Percentiles rank a stretch among this genome's conserved stretches.
Evolutionary conservation across 2,888 invertebrate species (phyloP).

Genomic region (Belgica antarctica): DNA sequence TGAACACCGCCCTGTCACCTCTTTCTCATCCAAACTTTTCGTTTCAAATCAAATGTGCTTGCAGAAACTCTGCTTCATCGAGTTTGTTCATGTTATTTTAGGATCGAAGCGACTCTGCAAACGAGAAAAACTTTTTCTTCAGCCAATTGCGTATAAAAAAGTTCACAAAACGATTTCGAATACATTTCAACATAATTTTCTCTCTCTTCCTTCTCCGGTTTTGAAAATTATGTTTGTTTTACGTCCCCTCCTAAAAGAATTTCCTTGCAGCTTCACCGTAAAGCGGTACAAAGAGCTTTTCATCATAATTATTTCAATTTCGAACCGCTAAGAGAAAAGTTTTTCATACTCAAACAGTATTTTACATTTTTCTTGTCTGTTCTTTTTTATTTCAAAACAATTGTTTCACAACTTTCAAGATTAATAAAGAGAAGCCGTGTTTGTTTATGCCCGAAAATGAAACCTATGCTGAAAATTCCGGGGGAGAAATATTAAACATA

Average conservation of each 20-base stretch:
- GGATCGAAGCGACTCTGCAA: neutral
- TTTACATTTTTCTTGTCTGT: no score
- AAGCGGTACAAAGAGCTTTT: neutral
- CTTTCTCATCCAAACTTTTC: no score
- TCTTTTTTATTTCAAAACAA: neutral
- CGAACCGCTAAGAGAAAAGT: slow-evolving; percentile 10
- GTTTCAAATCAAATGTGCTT: no score
- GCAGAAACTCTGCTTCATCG: no score
- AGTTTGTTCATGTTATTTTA: neutral
- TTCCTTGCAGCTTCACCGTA: neutral
- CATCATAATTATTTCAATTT: neutral
- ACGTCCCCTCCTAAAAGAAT: neutral
- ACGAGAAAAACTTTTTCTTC: neutral
- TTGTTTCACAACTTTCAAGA: neutral
- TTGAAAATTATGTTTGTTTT: neutral
- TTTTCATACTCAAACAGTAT: neutral
- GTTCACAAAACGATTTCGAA: no score
- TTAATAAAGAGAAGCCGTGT: neutral
- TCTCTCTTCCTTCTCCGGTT: neutral
- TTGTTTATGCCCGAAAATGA: neutral
- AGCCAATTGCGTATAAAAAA: no score
- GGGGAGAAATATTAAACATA: neutral
- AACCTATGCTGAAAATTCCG: no score
- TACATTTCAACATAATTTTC: neutral
- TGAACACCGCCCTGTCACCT: no score